A percentile compares a stretch with the other conserved stretches of the same genome.
Conservation (phyloP, 30 jellyfish, hydroid and myxozoan species). For the Hydractinia echinata region DNA sequence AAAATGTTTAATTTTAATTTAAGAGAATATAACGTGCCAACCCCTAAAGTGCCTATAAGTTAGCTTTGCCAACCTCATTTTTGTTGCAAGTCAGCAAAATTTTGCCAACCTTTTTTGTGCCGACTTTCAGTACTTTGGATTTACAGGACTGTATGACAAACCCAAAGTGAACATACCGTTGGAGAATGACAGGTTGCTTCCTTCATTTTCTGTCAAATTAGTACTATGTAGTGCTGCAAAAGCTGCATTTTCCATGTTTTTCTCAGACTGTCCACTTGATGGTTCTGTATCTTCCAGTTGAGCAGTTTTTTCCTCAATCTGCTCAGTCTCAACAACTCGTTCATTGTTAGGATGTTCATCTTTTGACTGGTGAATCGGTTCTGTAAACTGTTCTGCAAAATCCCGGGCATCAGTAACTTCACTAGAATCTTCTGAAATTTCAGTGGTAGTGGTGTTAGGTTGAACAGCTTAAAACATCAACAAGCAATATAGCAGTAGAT, state of each 20-base stretch:
- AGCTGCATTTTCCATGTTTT: neutral
- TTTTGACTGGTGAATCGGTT: conserved; percentile 24
- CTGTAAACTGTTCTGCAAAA: conserved; percentile 23
- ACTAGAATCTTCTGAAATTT: neutral
- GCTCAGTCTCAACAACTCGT: conserved; percentile 8
- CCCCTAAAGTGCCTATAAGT: too few relatives aligned
- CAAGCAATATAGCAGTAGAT: too few relatives aligned
- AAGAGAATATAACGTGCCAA: too few relatives aligned
- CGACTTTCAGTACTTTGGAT: too few relatives aligned
- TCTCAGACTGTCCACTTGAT: neutral
- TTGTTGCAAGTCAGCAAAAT: too few relatives aligned
- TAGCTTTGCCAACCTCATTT: too few relatives aligned
- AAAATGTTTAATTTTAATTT: too few relatives aligned
- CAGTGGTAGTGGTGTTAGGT: neutral
- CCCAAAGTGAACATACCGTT: too few relatives aligned
- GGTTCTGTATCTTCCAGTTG: neutral
- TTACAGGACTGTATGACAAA: too few relatives aligned
- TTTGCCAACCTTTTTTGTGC: too few relatives aligned
- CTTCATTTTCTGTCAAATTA: too few relatives aligned
- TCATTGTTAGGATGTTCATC: neutral
- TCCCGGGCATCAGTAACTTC: conserved; percentile 18
- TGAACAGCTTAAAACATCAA: neutral
- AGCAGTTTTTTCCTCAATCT: neutral
- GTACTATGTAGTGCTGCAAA: neutral
- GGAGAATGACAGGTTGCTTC: too few relatives aligned